Conservation (phyloP, 1,140 invertebrate species). For the Cecropterus lyciades region DNA sequence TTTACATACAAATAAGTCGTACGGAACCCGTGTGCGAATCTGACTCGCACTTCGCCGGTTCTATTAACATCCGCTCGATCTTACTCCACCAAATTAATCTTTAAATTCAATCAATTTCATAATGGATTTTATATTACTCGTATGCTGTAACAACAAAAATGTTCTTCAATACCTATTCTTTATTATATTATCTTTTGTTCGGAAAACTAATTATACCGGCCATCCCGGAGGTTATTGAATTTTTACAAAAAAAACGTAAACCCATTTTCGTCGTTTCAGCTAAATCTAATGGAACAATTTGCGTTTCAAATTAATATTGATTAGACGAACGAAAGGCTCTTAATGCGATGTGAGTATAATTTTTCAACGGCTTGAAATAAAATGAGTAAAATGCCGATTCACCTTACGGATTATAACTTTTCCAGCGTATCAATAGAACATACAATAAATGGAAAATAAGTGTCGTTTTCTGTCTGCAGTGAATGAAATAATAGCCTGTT, state of each 20-base stretch:
- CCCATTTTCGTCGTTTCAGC: background rate
- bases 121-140: background rate
- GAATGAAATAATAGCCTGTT: no score
- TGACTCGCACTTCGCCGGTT: no score
- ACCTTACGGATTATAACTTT: background rate
- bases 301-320: slow-evolving; percentile 6
- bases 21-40: no score
- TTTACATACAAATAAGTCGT: no score
- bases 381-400: background rate
- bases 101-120: no score
- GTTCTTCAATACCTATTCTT: no score
- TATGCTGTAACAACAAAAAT: background rate
- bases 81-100: no score
- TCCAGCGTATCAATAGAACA: no score
- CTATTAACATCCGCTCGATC: no score
- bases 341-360: background rate
- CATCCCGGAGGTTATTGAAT: slow-evolving; percentile 7
- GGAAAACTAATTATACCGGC: background rate
- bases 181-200: no score
- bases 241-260: slow-evolving; percentile 21
- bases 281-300: slow-evolving; percentile 6
- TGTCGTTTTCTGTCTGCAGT: no score
- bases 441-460: no score
- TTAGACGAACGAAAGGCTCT: background rate
- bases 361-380: background rate